phyloP scores from a whole-genome alignment of 2,113 vertebrate genomes.

The Origma solitaria region DNA sequence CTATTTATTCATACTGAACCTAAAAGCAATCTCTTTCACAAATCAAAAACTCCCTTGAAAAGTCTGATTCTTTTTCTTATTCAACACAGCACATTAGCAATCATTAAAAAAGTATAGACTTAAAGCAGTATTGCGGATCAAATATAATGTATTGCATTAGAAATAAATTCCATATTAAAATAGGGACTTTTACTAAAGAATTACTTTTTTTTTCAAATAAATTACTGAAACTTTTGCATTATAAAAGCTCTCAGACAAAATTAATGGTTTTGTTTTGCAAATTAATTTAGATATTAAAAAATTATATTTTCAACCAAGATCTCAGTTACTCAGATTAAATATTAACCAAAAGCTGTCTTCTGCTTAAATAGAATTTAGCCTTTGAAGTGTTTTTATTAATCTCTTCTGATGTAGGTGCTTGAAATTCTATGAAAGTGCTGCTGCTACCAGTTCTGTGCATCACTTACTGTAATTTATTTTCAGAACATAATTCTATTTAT shows the following conservation, averaged over 20 bases:
- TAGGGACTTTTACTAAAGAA: slow-evolving; percentile 66
- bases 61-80: neutral
- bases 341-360: slow-evolving; percentile 85
- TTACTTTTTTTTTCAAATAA: slow-evolving; percentile 72
- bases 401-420: slow-evolving; percentile 82
- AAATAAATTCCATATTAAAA: slow-evolving; percentile 77
- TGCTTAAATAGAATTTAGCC: slow-evolving; percentile 86
- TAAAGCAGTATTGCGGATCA: slow-evolving; percentile 62
- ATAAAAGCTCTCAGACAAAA: slow-evolving; percentile 79
- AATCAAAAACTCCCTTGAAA: neutral
- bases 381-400: slow-evolving; percentile 92
- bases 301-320: slow-evolving; percentile 90
- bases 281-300: slow-evolving; percentile 91
- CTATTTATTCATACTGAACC: neutral
- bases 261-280: slow-evolving; percentile 87
- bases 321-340: slow-evolving; percentile 90
- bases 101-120: slow-evolving; percentile 15
- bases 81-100: neutral
- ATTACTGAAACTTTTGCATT: slow-evolving; percentile 81
- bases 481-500: slow-evolving; percentile 98
- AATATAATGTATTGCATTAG: slow-evolving; percentile 71
- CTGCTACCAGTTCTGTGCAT: slow-evolving; percentile 82
- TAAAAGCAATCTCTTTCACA: neutral
- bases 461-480: slow-evolving; percentile 99
- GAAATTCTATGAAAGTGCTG: slow-evolving; percentile 80